Conservation (phyloP, 2,113 vertebrate genomes). For the Anthoscopus minutus region DNA sequence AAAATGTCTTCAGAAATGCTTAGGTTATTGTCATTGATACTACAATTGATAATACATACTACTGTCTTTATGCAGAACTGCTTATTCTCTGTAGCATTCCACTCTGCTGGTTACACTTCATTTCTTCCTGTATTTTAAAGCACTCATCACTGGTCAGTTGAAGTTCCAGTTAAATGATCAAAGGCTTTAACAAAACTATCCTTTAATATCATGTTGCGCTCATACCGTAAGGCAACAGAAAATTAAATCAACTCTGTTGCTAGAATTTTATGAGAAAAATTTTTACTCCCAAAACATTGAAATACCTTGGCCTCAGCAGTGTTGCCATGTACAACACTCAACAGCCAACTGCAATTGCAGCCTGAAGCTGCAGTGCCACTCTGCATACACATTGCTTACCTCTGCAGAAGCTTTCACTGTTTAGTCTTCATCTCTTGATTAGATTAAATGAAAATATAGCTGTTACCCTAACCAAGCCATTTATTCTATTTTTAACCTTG, state of each 20-base stretch:
- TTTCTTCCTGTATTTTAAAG: background rate
- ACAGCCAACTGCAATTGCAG: background rate
- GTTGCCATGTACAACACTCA: background rate
- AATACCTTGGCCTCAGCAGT: background rate
- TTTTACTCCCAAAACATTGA: background rate
- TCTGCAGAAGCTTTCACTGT: background rate
- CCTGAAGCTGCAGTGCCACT: background rate
- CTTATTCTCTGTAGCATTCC: background rate
- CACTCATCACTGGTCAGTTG: background rate
- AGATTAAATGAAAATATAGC: background rate
- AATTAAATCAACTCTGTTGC: background rate
- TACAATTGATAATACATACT: background rate
- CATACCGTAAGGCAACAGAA: background rate
- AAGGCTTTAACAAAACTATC: background rate
- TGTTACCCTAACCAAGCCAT: background rate
- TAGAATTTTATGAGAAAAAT: background rate
- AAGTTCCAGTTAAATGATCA: background rate
- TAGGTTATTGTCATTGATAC: background rate
- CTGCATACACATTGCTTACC: background rate
- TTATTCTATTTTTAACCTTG: conserved; percentile 1
- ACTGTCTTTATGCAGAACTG: background rate
- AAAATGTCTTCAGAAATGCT: background rate
- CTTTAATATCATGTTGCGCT: background rate
- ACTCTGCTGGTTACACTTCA: background rate
- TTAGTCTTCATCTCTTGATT: background rate